phyloP scores from a whole-genome alignment of 2,797 vertebrate genomes.

The Urocyon cinereoargenteus region DNA sequence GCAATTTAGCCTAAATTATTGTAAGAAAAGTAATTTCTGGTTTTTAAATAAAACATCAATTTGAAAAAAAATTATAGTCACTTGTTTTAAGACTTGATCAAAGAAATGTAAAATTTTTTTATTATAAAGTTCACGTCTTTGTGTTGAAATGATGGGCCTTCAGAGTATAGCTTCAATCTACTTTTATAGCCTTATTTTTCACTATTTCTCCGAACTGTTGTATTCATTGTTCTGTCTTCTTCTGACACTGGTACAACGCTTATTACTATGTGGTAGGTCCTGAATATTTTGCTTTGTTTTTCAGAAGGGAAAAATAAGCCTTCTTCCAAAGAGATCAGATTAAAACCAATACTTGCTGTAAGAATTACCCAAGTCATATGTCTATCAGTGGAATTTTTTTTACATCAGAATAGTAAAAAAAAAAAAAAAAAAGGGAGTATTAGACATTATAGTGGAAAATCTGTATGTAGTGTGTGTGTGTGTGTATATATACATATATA shows the following conservation, averaged over 20 bases:
- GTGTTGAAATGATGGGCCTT: background rate
- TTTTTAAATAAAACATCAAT: background rate
- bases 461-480: background rate
- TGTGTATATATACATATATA: no score
- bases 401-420: background rate
- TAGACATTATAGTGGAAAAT: background rate
- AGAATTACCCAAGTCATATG: background rate
- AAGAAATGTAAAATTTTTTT: background rate
- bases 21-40: background rate
- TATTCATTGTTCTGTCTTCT: background rate
- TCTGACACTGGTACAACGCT: background rate
- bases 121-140: background rate
- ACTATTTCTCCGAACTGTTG: background rate
- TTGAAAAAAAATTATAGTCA: background rate
- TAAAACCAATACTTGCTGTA: background rate
- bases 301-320: background rate
- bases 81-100: background rate
- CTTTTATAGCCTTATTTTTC: background rate
- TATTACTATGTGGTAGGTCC: background rate
- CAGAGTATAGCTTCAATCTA: background rate
- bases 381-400: background rate
- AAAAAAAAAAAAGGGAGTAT: conserved; percentile 15
- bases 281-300: background rate
- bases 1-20: background rate
- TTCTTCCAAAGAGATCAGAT: background rate